phyloP scores from a whole-genome alignment of 2,888 invertebrate species.

The Chouioia cunea region DNA sequence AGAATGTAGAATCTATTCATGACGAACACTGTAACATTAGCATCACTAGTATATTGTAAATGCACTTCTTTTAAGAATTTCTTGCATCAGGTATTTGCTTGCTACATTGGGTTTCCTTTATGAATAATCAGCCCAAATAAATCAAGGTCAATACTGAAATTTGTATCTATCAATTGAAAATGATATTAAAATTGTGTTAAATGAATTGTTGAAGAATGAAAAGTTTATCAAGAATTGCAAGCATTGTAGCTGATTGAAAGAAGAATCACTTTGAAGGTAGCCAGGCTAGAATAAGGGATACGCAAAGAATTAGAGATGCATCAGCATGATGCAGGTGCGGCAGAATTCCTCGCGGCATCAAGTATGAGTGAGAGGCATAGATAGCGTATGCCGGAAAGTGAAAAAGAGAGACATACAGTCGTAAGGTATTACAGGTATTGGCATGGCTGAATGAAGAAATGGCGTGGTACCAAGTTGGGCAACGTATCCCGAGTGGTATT shows the following conservation, averaged over 20 bases:
- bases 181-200: no score
- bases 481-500: conserved; percentile 14
- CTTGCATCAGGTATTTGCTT: background rate
- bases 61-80: no score
- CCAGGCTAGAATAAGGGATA: no score
- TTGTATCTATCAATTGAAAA: no score
- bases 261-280: no score
- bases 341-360: background rate
- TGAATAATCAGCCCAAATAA: no score
- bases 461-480: background rate
- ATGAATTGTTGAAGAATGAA: background rate
- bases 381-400: background rate
- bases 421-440: conserved; percentile 37
- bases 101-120: background rate
- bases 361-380: background rate
- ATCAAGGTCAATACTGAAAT: no score
- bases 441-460: conserved; percentile 22
- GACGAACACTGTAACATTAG: no score
- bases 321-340: background rate
- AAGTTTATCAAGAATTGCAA: background rate
- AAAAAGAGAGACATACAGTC: conserved; percentile 4
- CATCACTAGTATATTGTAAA: no score
- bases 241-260: no score
- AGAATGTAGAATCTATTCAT: no score
- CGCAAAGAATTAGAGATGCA: background rate